Conservation (phyloP, 2,888 invertebrate species). For the Chalcosyrphus nemorum region DNA sequence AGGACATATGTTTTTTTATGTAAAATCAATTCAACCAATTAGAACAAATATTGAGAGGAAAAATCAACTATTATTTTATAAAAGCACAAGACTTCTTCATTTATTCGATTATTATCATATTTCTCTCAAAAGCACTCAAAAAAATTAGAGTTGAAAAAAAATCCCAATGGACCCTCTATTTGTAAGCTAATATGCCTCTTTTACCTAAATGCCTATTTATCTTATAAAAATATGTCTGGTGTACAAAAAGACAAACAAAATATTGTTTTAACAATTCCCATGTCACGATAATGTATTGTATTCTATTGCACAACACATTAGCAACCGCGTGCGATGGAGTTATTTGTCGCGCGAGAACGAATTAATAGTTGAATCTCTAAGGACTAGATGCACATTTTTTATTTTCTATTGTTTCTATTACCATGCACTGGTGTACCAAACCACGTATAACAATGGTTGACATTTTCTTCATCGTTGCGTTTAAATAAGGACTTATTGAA, state of each 20-base stretch:
- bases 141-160: constrained; percentile 39
- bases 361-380: constrained; percentile 48
- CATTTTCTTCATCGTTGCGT: constrained; percentile 55
- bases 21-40: too few species aligned
- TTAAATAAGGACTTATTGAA: constrained; percentile 42
- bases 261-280: constrained; percentile 44
- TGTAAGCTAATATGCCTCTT: constrained; percentile 58
- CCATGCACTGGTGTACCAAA: neutral
- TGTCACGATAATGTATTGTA: constrained; percentile 10
- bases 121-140: constrained; percentile 46
- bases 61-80: neutral
- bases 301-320: neutral
- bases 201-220: constrained; percentile 51
- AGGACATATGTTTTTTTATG: too few species aligned
- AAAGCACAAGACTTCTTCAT: neutral
- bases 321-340: constrained; percentile 15
- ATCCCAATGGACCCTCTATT: constrained; percentile 60
- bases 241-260: constrained; percentile 21
- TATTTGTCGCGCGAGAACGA: constrained; percentile 31
- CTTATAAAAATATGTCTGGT: neutral
- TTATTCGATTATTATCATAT: constrained; percentile 19
- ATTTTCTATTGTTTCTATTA: constrained; percentile 51
- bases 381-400: constrained; percentile 27
- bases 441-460: constrained; percentile 38
- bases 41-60: too few species aligned